Conservation (phyloP, 2,888 invertebrate genomes). For the Tinea pellionella region DNA sequence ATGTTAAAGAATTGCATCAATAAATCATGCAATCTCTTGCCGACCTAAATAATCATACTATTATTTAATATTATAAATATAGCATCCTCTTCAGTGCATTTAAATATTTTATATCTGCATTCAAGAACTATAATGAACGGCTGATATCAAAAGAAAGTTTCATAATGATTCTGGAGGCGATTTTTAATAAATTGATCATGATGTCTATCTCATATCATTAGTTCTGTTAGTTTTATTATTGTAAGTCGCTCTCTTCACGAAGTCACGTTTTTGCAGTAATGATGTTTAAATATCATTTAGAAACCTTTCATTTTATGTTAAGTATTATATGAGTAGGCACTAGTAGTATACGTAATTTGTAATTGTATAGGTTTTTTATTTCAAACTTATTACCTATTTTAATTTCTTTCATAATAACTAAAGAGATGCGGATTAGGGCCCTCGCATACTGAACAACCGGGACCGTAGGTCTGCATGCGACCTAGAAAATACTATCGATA, state of each 20-base stretch:
- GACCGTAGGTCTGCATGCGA: too few species aligned
- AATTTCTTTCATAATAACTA: too few species aligned
- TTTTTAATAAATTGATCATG: background rate
- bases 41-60: background rate
- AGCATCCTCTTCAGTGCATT: conserved; percentile 2
- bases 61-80: background rate
- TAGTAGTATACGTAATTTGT: too few species aligned
- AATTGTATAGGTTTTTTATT: too few species aligned
- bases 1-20: conserved; percentile 39
- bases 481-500: too few species aligned
- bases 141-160: background rate
- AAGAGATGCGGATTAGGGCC: too few species aligned
- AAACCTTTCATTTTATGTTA: background rate
- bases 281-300: background rate
- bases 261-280: background rate
- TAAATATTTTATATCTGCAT: background rate
- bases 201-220: background rate
- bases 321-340: too few species aligned
- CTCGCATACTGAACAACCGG: too few species aligned
- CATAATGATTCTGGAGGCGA: background rate
- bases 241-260: background rate
- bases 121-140: conserved; percentile 1
- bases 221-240: background rate
- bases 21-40: conserved; percentile 40
- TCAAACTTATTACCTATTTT: too few species aligned